Conservation (phyloP, 2,797 vertebrate species). For the Sciurus carolinensis region DNA sequence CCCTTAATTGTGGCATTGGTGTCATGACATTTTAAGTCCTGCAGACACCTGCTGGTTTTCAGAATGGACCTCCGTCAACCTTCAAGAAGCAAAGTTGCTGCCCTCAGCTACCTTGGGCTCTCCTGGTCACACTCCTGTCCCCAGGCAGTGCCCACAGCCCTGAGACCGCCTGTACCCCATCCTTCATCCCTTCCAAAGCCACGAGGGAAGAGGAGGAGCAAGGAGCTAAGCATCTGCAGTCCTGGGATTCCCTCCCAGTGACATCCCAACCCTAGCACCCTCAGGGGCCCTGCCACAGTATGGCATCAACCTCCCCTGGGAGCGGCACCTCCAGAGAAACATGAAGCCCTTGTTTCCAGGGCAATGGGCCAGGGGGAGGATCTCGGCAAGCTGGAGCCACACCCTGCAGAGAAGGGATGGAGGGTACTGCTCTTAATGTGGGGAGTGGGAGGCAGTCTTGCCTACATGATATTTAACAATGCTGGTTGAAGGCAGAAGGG, state of each 20-base stretch:
- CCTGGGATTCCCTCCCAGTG: too few species aligned
- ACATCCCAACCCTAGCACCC: fast-evolving
- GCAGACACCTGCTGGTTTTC: not conserved
- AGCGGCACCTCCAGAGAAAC: not conserved
- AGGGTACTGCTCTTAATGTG: not conserved
- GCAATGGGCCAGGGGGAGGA: not conserved
- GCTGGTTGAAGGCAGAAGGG: not conserved
- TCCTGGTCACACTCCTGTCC: not conserved
- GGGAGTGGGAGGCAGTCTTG: constrained; percentile 7
- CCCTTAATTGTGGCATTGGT: not conserved
- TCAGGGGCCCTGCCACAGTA: not conserved
- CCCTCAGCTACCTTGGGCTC: not conserved
- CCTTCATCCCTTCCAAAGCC: not conserved
- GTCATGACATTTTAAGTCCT: not conserved
- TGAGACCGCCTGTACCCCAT: too few species aligned
- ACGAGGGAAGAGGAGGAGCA: not conserved
- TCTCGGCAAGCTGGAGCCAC: not conserved
- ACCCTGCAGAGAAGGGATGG: constrained; percentile 52
- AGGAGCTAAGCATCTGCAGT: not conserved
- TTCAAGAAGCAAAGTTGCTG: not conserved
- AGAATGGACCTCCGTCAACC: not conserved
- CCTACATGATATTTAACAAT: constrained; percentile 67
- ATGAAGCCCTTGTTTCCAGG: not conserved
- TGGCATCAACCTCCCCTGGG: not conserved
- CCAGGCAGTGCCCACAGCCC: not conserved